phyloP scores from a whole-genome alignment of 2,888 invertebrate genomes.

The Mythimna vitellina region DNA sequence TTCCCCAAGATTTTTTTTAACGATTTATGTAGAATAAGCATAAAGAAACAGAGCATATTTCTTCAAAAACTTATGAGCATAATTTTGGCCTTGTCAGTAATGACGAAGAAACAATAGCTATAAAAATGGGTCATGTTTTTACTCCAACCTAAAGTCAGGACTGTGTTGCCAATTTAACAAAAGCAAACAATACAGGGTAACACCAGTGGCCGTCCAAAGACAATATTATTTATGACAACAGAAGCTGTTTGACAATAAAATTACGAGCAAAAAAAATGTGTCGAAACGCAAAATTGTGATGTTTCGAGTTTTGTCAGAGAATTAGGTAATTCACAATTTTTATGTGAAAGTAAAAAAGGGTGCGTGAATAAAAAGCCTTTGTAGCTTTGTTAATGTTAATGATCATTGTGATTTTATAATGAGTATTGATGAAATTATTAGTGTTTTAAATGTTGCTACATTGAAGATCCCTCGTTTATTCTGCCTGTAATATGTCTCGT shows the following conservation, averaged over 20 bases:
- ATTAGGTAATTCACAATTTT: conserved; percentile 56
- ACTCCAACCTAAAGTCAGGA: conserved; percentile 51
- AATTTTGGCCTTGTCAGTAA: conserved; percentile 64
- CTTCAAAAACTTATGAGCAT: conserved; percentile 42
- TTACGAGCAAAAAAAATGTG: conserved; percentile 73
- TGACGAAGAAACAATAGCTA: conserved; percentile 67
- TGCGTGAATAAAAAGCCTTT: conserved; percentile 57
- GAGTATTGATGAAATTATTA: conserved; percentile 21
- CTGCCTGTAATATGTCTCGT: background rate
- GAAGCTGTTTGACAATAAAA: conserved; percentile 80
- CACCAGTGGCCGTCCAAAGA: conserved; percentile 84
- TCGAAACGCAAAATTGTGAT: conserved; percentile 63
- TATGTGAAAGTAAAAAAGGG: conserved; percentile 60
- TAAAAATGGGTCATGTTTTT: conserved; percentile 81
- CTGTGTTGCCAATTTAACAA: conserved; percentile 80
- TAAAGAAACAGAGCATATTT: conserved; percentile 7
- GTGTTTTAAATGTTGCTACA: background rate
- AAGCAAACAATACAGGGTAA: conserved; percentile 82
- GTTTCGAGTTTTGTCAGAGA: conserved; percentile 51
- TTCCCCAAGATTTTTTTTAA: background rate
- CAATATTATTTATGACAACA: conserved; percentile 85
- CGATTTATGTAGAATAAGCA: background rate
- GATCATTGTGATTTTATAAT: conserved; percentile 30
- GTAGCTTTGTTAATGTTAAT: conserved; percentile 28
- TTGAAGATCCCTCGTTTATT: background rate